Percentiles rank a stretch among this genome's conserved stretches.
Conservation (phyloP, 2,797 vertebrate species). For the Meriones psammophilus region DNA sequence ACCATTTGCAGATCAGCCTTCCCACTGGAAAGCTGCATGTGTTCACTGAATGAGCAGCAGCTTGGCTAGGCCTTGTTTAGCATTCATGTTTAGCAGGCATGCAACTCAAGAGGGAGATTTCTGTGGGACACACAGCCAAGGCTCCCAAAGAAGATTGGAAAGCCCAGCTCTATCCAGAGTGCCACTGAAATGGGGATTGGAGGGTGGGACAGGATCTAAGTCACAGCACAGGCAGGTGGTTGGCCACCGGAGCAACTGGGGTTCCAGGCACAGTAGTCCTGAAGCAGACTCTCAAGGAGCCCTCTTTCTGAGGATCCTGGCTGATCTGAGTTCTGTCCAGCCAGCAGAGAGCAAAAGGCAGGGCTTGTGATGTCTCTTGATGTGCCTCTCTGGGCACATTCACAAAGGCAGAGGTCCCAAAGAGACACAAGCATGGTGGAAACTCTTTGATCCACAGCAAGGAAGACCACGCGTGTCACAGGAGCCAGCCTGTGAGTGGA, state of each 20-base stretch:
- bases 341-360: neutral
- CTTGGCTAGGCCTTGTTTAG: neutral
- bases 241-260: neutral
- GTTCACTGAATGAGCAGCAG: slow-evolving; percentile 13
- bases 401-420: slow-evolving; percentile 48
- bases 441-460: slow-evolving; percentile 34
- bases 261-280: neutral
- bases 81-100: neutral
- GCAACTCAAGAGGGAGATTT: neutral
- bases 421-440: neutral
- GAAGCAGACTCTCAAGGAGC: neutral
- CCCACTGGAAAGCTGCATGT: slow-evolving; percentile 56
- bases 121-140: neutral
- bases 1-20: slow-evolving; percentile 32
- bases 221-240: neutral
- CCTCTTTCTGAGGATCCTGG: neutral
- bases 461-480: neutral
- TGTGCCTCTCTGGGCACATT: neutral
- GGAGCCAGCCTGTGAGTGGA: neutral
- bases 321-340: neutral
- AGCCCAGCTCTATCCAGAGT: neutral
- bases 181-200: neutral
- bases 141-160: neutral
- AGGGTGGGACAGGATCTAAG: neutral
- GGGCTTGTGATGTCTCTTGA: neutral